These are phyloP conservation scores for Leptinotarsa haldemani DNA, from an alignment of 2,888 invertebrate genomes.

Conservation along the genomic window DNA sequence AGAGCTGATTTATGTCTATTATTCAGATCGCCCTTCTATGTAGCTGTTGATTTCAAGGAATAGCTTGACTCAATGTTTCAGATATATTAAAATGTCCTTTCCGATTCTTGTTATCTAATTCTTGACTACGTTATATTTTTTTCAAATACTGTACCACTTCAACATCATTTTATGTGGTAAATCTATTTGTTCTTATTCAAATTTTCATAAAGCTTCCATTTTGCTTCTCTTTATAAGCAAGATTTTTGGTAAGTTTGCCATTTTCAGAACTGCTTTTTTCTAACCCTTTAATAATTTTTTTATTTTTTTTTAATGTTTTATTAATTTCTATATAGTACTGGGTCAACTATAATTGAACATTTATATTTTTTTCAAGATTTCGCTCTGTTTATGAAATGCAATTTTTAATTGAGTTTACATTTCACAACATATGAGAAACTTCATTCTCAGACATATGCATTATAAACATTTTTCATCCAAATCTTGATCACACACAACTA, in stretches of 20 bases:
- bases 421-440: not conserved
- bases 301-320: not conserved
- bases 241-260: not conserved
- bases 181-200: not conserved
- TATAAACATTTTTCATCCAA: not conserved
- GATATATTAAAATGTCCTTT: not conserved
- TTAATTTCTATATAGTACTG: not conserved
- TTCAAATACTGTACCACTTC: not conserved
- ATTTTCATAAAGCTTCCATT: not conserved
- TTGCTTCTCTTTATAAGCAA: not conserved
- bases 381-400: not conserved
- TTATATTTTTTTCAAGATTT: not conserved
- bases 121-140: not conserved
- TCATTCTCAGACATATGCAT: not conserved
- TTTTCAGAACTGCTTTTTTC: conserved; percentile 13
- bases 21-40: not conserved
- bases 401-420: not conserved
- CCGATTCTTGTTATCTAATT: not conserved
- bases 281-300: conserved; percentile 12
- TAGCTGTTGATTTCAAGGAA: not conserved
- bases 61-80: not conserved
- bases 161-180: not conserved
- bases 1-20: not conserved
- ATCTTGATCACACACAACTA: not conserved
- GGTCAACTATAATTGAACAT: not conserved